Conservation (phyloP, 2,113 vertebrate genomes). For the Syngnathus typhle region DNA sequence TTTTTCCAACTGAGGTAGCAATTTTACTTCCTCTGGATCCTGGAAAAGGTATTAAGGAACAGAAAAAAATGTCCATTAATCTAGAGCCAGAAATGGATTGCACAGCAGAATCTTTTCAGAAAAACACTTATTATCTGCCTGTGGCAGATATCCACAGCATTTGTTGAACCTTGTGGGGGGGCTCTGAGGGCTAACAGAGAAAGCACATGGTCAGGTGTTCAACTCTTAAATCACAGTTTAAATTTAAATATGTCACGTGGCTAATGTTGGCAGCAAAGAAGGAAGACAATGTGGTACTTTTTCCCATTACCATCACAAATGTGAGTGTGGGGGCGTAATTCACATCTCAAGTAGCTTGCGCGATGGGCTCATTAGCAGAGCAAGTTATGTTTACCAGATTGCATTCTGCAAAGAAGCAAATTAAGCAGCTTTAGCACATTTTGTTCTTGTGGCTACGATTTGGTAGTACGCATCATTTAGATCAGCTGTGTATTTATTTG, state of each 20-base stretch:
- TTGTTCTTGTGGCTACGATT: slow-evolving; percentile 27
- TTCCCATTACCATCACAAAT: background rate
- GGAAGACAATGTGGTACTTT: background rate
- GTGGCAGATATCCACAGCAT: slow-evolving; percentile 29
- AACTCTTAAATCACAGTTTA: background rate
- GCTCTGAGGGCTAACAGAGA: slow-evolving; percentile 16
- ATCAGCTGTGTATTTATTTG: background rate
- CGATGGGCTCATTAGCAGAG: slow-evolving; percentile 36
- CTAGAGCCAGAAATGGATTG: slow-evolving; percentile 28
- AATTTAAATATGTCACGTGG: slow-evolving; percentile 6
- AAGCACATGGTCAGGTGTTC: background rate
- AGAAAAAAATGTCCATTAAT: slow-evolving; percentile 31
- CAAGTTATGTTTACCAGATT: slow-evolving; percentile 35
- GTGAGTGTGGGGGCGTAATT: slow-evolving; percentile 17
- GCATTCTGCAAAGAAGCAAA: slow-evolving; percentile 29
- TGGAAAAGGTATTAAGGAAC: slow-evolving; percentile 29
- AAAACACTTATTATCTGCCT: slow-evolving; percentile 35
- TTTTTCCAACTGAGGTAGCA: slow-evolving; percentile 25
- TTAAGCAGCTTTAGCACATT: slow-evolving; percentile 38
- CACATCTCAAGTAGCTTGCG: slow-evolving; percentile 29
- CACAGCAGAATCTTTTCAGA: slow-evolving; percentile 24
- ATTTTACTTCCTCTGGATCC: slow-evolving; percentile 18
- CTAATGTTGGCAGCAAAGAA: background rate
- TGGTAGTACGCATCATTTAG: slow-evolving; percentile 24
- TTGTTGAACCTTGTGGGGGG: slow-evolving; percentile 20